A percentile compares a stretch with the other conserved stretches of the same genome.
These are phyloP conservation scores for Rhopalosiphum nymphaeae DNA, from an alignment of 2,888 invertebrate species.

Conservation along the genomic window DNA sequence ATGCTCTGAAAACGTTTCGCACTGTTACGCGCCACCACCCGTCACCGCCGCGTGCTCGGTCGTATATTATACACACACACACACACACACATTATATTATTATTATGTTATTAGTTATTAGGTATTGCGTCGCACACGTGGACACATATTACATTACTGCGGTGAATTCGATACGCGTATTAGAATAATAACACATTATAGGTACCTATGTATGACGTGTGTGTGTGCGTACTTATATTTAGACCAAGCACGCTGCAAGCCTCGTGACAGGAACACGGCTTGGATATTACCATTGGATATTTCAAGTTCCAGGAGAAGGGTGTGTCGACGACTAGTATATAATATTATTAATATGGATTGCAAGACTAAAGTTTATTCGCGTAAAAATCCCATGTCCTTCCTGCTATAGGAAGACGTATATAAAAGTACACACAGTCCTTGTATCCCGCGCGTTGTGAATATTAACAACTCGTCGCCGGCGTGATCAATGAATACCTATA, in stretches of 20 bases:
- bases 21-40: conserved; percentile 54
- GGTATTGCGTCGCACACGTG: neutral
- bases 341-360: no score
- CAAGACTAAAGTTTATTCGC: no score
- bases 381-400: no score
- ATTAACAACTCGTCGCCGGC: no score
- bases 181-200: neutral
- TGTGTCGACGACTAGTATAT: no score
- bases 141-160: neutral
- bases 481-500: no score
- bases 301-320: no score
- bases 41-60: neutral
- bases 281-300: no score
- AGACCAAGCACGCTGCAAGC: neutral
- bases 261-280: neutral
- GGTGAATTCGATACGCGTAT: neutral
- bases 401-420: no score
- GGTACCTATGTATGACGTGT: neutral
- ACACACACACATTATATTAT: no score
- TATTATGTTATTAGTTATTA: neutral
- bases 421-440: no score
- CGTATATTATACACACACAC: neutral
- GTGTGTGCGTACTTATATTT: neutral
- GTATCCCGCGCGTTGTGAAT: no score
- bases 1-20: conserved; percentile 50